Evolutionary conservation across 2,888 invertebrate genomes (phyloP).

Genomic region (Saturnia japonica): DNA sequence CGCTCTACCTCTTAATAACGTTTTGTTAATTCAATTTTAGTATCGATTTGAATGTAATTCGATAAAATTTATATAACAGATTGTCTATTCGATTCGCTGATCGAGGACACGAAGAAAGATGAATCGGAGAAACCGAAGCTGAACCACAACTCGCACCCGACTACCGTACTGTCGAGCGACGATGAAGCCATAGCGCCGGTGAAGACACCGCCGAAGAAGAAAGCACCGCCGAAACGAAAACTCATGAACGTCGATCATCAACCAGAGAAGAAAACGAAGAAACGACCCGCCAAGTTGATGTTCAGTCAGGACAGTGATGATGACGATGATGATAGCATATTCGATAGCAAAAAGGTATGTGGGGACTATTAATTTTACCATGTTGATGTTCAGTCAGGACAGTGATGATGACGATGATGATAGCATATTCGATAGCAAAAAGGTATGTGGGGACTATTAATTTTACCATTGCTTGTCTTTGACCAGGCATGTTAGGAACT

Average conservation of each 20-base stretch:
- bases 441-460: constrained; percentile 46
- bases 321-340: constrained; percentile 74
- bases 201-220: constrained; percentile 59
- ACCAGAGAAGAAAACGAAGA: constrained; percentile 66
- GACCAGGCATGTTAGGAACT: no score
- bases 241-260: constrained; percentile 53
- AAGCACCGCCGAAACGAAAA: constrained; percentile 61
- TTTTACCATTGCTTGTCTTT: no score
- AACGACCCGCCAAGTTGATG: constrained; percentile 61
- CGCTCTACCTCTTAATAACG: no score
- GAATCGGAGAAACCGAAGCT: constrained; percentile 38
- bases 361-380: not conserved
- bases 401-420: constrained; percentile 73
- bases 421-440: constrained; percentile 76
- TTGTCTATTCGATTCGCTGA: constrained; percentile 76
- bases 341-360: constrained; percentile 73
- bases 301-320: constrained; percentile 65
- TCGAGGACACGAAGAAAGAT: constrained; percentile 73
- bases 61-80: constrained; percentile 37
- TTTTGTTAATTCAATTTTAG: no score
- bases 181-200: constrained; percentile 34
- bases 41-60: not conserved
- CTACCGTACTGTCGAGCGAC: constrained; percentile 55
- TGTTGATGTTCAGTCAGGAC: constrained; percentile 42
- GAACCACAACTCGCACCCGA: constrained; percentile 31